These are phyloP conservation scores for Germaria angustata DNA, from an alignment of 2,888 invertebrate genomes.

Conservation along the genomic window DNA sequence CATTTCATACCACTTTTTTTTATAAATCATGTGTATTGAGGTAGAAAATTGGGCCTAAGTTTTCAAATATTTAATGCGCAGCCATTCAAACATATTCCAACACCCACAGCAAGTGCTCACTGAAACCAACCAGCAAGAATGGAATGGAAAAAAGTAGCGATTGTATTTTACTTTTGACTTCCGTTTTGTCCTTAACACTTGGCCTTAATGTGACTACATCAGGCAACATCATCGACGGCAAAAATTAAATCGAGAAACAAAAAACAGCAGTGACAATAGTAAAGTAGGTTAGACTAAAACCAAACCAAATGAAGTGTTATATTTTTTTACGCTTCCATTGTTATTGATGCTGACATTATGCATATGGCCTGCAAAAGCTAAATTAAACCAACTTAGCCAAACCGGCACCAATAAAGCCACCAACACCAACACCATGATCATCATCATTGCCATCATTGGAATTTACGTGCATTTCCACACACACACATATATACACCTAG, in stretches of 20 bases:
- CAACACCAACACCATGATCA: neutral
- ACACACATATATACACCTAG: neutral
- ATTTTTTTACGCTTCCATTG: slow-evolving; percentile 47
- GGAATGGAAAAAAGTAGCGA: neutral
- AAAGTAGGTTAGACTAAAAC: slow-evolving; percentile 21
- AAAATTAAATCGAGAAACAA: neutral
- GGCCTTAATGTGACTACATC: slow-evolving; percentile 2
- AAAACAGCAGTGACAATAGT: neutral
- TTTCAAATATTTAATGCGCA: slow-evolving; percentile 41
- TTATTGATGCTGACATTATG: slow-evolving; percentile 58
- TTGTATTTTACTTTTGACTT: slow-evolving; percentile 38
- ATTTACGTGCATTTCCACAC: neutral
- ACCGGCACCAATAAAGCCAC: neutral
- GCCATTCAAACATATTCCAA: neutral
- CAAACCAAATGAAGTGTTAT: slow-evolving; percentile 43
- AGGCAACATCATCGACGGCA: neutral
- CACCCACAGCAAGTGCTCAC: neutral
- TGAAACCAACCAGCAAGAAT: neutral
- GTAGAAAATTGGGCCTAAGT: slow-evolving; percentile 51
- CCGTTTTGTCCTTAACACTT: slow-evolving; percentile 19
- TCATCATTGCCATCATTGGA: neutral
- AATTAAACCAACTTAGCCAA: slow-evolving; percentile 55
- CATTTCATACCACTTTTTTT: neutral
- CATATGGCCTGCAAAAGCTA: slow-evolving; percentile 48
- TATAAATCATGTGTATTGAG: slow-evolving; percentile 50